Conservation (phyloP, 2,797 vertebrate species). For the Coreius guichenoti region DNA sequence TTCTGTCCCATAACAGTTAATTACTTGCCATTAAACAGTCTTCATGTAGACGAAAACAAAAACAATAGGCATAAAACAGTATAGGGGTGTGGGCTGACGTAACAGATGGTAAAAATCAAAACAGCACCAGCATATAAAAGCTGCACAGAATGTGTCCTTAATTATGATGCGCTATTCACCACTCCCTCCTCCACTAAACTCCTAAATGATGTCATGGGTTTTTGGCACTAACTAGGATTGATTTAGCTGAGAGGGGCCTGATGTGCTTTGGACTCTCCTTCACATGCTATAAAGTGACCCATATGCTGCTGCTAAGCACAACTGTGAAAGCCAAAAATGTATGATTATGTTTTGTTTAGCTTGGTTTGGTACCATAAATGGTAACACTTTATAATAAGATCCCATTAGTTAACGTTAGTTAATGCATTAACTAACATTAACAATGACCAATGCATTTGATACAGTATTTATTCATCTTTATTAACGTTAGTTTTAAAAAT, state of each 20-base stretch:
- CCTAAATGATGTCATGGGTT: conserved; percentile 52
- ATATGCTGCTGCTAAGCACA: conserved; percentile 3
- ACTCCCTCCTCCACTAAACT: conserved; percentile 31
- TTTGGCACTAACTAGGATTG: conserved; percentile 32
- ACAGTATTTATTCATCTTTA: neutral
- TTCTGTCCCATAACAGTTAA: conserved; percentile 19
- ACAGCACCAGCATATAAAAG: conserved; percentile 31
- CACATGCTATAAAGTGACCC: conserved; percentile 14
- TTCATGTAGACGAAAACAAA: neutral
- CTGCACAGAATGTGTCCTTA: conserved; percentile 47
- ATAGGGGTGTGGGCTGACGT: neutral
- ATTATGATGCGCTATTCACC: conserved; percentile 48
- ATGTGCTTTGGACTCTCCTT: conserved; percentile 2
- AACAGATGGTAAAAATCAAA: conserved; percentile 48
- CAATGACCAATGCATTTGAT: neutral
- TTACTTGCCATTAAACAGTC: conserved; percentile 8
- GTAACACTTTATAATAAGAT: neutral
- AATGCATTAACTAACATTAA: neutral
- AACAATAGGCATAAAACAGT: conserved; percentile 3
- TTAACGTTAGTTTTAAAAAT: neutral
- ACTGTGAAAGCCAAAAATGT: neutral
- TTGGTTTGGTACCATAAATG: neutral
- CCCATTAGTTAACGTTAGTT: neutral
- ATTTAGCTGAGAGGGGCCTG: conserved; percentile 10
- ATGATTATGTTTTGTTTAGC: neutral